Conservation (phyloP, 1,140 invertebrate genomes). For the Drosophila elegans region DNA sequence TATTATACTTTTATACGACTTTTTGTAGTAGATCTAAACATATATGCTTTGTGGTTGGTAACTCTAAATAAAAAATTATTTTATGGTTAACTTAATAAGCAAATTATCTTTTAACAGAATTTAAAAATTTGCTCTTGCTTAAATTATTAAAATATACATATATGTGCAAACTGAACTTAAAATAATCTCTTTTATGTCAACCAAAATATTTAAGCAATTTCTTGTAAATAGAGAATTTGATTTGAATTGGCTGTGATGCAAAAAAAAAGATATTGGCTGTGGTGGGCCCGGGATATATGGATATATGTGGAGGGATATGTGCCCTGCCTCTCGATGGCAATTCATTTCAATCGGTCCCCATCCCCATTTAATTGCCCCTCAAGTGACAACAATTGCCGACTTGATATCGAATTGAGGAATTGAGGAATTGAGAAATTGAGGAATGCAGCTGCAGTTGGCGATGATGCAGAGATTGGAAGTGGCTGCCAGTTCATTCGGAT, state of each 20-base stretch:
- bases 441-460: slow-evolving; percentile 21
- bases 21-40: no score
- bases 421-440: slow-evolving; percentile 35
- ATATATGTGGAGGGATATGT: not conserved
- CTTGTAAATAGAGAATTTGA: not conserved
- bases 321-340: slow-evolving; percentile 38
- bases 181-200: no score
- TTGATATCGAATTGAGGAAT: slow-evolving; percentile 35
- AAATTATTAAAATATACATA: no score
- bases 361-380: slow-evolving; percentile 73
- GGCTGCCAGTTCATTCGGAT: slow-evolving; percentile 10
- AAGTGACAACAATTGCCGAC: slow-evolving; percentile 65
- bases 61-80: no score
- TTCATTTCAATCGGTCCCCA: slow-evolving; percentile 72
- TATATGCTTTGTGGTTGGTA: no score
- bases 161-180: no score
- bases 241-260: not conserved
- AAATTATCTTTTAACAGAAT: no score
- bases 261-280: not conserved
- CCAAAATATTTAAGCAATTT: not conserved
- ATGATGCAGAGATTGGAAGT: slow-evolving; percentile 64
- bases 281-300: not conserved
- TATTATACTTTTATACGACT: no score
- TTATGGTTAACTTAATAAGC: no score
- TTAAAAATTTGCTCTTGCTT: no score